These are phyloP conservation scores for Poliocrania exsul DNA, from an alignment of 2,797 vertebrate species.

Conservation along the genomic window DNA sequence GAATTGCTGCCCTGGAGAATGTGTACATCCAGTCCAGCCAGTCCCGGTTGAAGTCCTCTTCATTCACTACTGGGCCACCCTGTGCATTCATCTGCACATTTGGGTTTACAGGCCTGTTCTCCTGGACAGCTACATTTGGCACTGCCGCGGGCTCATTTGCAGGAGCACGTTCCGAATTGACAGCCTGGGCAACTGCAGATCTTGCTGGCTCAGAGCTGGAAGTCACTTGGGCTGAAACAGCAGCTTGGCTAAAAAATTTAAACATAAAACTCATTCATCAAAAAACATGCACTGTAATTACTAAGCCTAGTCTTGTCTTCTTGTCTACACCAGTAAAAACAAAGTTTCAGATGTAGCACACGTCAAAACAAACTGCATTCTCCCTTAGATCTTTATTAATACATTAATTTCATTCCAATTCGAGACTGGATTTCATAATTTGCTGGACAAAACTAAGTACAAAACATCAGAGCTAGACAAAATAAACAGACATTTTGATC, in stretches of 20 bases:
- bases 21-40: slow-evolving; percentile 98
- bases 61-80: slow-evolving; percentile 88
- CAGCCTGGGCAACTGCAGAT: slow-evolving; percentile 63
- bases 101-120: slow-evolving; percentile 82
- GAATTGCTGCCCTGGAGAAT: slow-evolving; percentile 87
- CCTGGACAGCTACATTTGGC: slow-evolving; percentile 78
- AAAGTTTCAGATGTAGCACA: neutral
- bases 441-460: neutral
- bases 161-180: slow-evolving; percentile 69
- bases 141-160: slow-evolving; percentile 77
- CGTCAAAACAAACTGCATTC: neutral
- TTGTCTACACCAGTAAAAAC: neutral
- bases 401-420: neutral
- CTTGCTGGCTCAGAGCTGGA: slow-evolving; percentile 62
- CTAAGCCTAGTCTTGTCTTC: neutral
- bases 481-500: neutral
- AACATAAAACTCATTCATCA: neutral
- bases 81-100: slow-evolving; percentile 93
- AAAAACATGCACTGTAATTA: neutral
- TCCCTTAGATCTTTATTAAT: neutral
- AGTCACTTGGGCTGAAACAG: slow-evolving; percentile 83
- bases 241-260: slow-evolving; percentile 81
- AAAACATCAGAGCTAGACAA: neutral
- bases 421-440: neutral
- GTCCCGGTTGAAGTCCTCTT: slow-evolving; percentile 92